A percentile compares a stretch with the other conserved stretches of the same genome.
Evolutionary conservation across 2,888 invertebrate species (phyloP).

Genomic region (Nemurella pictetii): DNA sequence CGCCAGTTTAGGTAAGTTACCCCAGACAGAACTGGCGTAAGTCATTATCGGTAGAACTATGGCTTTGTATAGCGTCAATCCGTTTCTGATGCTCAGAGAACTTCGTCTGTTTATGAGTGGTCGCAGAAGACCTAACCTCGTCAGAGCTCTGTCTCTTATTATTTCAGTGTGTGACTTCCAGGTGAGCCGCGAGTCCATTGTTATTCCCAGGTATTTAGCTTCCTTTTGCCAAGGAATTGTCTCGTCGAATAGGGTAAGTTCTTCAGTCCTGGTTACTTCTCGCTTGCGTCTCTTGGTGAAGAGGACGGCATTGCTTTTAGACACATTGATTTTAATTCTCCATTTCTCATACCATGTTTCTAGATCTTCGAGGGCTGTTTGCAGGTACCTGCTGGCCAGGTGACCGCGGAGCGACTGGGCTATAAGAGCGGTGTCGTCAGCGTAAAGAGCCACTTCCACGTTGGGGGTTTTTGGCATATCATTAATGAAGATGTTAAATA

Average conservation of each 20-base stretch:
- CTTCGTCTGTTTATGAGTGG: too few relatives aligned
- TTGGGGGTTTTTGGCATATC: constrained; percentile 40
- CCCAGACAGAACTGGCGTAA: too few relatives aligned
- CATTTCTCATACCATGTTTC: constrained; percentile 36
- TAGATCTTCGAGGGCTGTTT: constrained; percentile 10
- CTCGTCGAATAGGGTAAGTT: background rate
- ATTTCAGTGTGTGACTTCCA: too few relatives aligned
- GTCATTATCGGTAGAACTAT: too few relatives aligned
- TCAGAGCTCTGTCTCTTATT: too few relatives aligned
- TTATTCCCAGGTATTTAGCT: too few relatives aligned
- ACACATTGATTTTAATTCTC: constrained; percentile 38
- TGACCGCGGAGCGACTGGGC: background rate
- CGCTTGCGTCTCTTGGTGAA: constrained; percentile 25
- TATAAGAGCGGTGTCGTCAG: constrained; percentile 40
- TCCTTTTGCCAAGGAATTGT: background rate
- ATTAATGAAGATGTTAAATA: too few relatives aligned
- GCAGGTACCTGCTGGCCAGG: background rate
- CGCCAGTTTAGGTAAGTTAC: too few relatives aligned
- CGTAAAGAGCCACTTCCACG: constrained; percentile 36
- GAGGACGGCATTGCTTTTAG: too few relatives aligned
- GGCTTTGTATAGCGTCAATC: too few relatives aligned
- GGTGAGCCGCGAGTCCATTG: constrained; percentile 4
- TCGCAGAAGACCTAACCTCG: too few relatives aligned
- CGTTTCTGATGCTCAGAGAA: too few relatives aligned
- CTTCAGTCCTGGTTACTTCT: background rate